Evolutionary conservation across 92 coral and sea anemone species (phyloP), one percentile per base, ranked within the genome.

Genomic region (Porites divaricata): DNA sequence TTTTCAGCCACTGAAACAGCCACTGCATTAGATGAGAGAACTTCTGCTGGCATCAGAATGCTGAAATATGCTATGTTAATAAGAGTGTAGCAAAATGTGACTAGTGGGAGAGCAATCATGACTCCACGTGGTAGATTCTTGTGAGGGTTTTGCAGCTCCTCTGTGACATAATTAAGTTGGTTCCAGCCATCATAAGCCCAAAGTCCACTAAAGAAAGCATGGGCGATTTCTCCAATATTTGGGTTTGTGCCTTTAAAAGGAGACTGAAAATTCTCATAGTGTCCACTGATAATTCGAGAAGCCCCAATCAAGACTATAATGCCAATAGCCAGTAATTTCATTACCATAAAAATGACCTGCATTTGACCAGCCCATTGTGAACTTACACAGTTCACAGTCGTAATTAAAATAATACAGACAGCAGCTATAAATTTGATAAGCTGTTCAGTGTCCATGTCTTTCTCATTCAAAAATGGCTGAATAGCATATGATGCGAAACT

Each of bases 161-260:
- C 98, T 0, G 95, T 93, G 69, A 92, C 81, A 79, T 89, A 92
- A 57, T 92, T 94, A 8, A 94, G 95, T 65, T 88, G 94, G 79
- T 92, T 94, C 98, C 98, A 94, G 25, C 98, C 98, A 87, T 94
- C 95, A 75, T 93, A 94, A 7, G 98, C 98, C 95, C 95, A 94
- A 35, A 94, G 70, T 6, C 94, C 98, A 85, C 91, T 94, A 20
- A 85, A 94, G 63, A 94, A 94, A 14, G 95, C 98, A 78, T 88
- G 95, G 6, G 93, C 93, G 28, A 94, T 87, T 82, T 89, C 88
- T 61, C 95, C 98, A 23, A 84, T 83, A 68, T 89, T 87, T 6
- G 75, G 84, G 50, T 84, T 88, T 41, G 98, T 92, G 21, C 93
- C 93, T 83, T 89, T 87, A 41, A 94, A 94, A n/a, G 93, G 88